phyloP scores from a whole-genome alignment of 2,888 invertebrate genomes.

The Trichogramma dendrolimi region DNA sequence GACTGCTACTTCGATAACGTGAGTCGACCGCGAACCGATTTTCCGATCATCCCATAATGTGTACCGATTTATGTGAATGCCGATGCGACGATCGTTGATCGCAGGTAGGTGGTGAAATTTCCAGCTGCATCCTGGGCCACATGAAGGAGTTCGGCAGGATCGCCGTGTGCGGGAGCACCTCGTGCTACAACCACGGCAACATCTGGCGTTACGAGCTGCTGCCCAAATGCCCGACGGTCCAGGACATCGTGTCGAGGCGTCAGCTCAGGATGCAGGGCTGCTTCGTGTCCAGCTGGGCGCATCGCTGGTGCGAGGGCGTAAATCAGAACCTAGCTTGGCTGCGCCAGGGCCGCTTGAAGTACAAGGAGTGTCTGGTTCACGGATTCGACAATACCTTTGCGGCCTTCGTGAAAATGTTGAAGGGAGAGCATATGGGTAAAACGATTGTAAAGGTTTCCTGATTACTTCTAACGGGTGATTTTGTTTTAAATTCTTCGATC shows the following conservation, averaged over 20 bases:
- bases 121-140: constrained; percentile 57
- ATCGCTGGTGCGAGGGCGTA: constrained; percentile 63
- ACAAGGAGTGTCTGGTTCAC: constrained; percentile 64
- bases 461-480: too few relatives aligned
- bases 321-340: constrained; percentile 62
- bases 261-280: constrained; percentile 66
- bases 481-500: too few relatives aligned
- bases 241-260: constrained; percentile 57
- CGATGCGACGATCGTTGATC: constrained; percentile 5
- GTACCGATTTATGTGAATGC: background rate
- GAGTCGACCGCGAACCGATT: constrained; percentile 38
- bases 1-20: constrained; percentile 76
- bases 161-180: constrained; percentile 64
- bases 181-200: constrained; percentile 62
- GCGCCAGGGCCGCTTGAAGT: constrained; percentile 65
- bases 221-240: constrained; percentile 56
- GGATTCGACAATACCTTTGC: constrained; percentile 72
- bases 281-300: constrained; percentile 55
- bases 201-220: background rate
- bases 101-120: constrained; percentile 67
- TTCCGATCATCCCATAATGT: background rate
- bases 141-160: constrained; percentile 64
- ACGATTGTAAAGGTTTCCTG: constrained; percentile 60
- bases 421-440: constrained; percentile 68
- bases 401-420: constrained; percentile 64